Evolutionary conservation across 2,797 vertebrate species (phyloP).

Genomic region (Tapera naevia): DNA sequence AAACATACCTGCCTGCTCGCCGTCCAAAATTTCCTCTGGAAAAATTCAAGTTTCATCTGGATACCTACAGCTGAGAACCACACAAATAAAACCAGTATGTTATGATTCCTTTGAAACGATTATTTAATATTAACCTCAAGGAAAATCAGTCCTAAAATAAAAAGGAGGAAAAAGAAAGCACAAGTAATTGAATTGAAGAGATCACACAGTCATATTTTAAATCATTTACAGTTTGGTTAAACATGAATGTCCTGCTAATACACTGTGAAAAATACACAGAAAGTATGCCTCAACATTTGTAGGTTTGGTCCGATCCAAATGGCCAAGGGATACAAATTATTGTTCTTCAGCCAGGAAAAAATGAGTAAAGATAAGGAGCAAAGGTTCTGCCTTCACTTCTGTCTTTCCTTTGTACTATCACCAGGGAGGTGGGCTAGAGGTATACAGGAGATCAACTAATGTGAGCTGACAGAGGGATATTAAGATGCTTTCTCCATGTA

Average conservation of each 20-base stretch:
- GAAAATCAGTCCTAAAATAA: not conserved
- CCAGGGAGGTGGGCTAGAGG: not conserved
- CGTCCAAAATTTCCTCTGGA: conserved; percentile 98
- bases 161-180: not conserved
- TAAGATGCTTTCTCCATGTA: not conserved
- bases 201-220: not conserved
- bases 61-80: conserved; percentile 93
- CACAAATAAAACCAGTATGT: conserved; percentile 29
- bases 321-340: not conserved
- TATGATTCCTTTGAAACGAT: not conserved
- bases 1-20: conserved; percentile 94
- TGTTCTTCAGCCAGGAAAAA: not conserved
- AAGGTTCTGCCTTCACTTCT: not conserved
- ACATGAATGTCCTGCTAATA: not conserved
- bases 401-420: not conserved
- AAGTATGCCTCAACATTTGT: not conserved
- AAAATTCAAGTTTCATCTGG: conserved; percentile 99
- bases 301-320: not conserved
- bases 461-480: not conserved
- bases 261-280: not conserved
- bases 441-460: not conserved
- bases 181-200: not conserved
- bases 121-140: conserved; percentile 4
- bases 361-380: not conserved
- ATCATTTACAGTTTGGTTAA: not conserved